phyloP scores from a whole-genome alignment of 2,888 invertebrate genomes.

The Tillus elongatus region DNA sequence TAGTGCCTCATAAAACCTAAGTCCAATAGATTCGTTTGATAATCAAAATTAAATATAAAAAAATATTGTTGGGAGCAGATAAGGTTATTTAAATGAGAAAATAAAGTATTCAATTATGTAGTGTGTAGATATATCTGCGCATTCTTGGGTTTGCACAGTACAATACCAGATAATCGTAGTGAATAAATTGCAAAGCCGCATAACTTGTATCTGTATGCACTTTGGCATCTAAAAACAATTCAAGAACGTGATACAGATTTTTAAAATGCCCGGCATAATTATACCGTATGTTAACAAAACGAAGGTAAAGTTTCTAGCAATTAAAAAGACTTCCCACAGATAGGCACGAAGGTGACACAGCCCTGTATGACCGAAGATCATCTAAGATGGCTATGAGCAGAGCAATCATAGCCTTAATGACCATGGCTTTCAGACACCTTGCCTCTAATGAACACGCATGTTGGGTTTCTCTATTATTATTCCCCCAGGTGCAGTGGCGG shows the following conservation, averaged over 20 bases:
- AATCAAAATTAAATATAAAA: no score
- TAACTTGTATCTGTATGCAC: no score
- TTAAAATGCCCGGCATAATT: conserved; percentile 20
- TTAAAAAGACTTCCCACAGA: conserved; percentile 30
- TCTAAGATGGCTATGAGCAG: conserved; percentile 28
- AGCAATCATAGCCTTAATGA: conserved; percentile 29
- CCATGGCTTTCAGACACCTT: conserved; percentile 27
- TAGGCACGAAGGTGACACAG: conserved; percentile 31
- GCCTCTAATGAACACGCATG: conserved; percentile 25
- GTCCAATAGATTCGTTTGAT: no score
- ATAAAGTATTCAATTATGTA: conserved; percentile 30
- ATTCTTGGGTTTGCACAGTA: conserved; percentile 20
- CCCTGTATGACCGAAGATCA: conserved; percentile 27
- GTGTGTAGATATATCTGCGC: conserved; percentile 23
- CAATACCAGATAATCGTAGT: conserved; percentile 21
- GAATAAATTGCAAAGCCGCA: conserved; percentile 20
- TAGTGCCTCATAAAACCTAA: no score
- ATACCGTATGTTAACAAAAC: conserved; percentile 18
- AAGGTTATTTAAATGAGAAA: conserved; percentile 28
- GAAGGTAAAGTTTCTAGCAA: conserved; percentile 24
- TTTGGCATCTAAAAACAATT: no score
- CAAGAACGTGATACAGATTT: conserved; percentile 29
- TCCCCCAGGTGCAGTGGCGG: no score
- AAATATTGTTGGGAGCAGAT: no score
- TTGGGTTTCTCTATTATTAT: conserved; percentile 21